Conservation (phyloP, 1,140 invertebrate species). For the Tetranychus cinnabarinus region DNA sequence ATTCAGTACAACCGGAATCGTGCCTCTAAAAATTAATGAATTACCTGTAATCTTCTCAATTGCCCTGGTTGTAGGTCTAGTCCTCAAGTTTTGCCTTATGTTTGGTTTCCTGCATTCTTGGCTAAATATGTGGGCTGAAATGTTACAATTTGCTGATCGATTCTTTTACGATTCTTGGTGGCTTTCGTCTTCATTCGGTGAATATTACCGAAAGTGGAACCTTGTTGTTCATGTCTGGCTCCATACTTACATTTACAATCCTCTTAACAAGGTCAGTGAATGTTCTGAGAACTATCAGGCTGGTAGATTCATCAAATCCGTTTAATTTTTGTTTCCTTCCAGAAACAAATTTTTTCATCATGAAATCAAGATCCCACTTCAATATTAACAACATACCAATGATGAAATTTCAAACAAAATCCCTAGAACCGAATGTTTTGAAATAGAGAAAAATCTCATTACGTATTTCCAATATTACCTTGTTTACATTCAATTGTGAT, state of each 20-base stretch:
- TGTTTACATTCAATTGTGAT: too few species aligned
- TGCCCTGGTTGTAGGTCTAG: constrained; percentile 43
- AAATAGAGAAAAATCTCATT: too few species aligned
- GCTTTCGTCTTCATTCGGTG: constrained; percentile 53
- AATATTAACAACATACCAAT: too few species aligned
- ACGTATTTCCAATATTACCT: too few species aligned
- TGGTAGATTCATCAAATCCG: too few species aligned
- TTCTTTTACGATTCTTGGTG: constrained; percentile 83
- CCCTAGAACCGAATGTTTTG: too few species aligned
- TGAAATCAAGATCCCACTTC: too few species aligned
- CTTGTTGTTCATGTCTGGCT: constrained; percentile 82
- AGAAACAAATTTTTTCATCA: too few species aligned
- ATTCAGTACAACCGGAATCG: constrained; percentile 38
- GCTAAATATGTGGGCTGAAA: constrained; percentile 66
- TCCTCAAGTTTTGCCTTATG: constrained; percentile 49
- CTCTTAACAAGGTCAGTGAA: neutral
- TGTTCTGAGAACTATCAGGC: neutral
- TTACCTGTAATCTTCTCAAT: constrained; percentile 40
- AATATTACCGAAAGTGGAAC: constrained; percentile 80
- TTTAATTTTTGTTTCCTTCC: too few species aligned
- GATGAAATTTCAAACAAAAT: too few species aligned
- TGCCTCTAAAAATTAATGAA: constrained; percentile 31
- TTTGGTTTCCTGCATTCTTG: constrained; percentile 65
- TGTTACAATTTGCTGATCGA: constrained; percentile 59
- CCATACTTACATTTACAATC: constrained; percentile 63